These are phyloP conservation scores for Achatina immaculata DNA, from an alignment of 1,140 invertebrate genomes.

Conservation along the genomic window DNA sequence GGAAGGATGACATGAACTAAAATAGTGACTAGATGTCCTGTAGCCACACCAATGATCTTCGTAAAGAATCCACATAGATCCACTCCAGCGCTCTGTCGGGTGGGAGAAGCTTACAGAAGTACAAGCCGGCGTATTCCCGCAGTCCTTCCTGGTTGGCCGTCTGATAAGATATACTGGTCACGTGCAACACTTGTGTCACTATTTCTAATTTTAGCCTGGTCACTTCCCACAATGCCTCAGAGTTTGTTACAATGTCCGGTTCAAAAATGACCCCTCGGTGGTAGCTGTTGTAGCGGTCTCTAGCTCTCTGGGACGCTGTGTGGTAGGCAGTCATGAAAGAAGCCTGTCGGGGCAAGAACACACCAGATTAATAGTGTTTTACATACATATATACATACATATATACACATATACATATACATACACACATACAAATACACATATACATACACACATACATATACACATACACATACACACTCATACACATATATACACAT, in stretches of 20 bases:
- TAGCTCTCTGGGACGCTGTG: constrained; percentile 34
- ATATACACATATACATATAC: constrained; percentile 6
- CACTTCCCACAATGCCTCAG: constrained; percentile 35
- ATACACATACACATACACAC: neutral
- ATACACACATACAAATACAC: neutral
- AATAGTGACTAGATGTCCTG: too few relatives aligned
- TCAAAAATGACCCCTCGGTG: constrained; percentile 39
- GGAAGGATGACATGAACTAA: too few relatives aligned
- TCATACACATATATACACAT: neutral
- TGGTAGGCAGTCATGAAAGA: constrained; percentile 45
- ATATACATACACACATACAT: constrained; percentile 5
- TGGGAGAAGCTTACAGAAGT: constrained; percentile 43
- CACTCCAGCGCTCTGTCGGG: constrained; percentile 43
- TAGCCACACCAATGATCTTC: neutral
- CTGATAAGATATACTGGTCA: constrained; percentile 39
- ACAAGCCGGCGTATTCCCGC: constrained; percentile 27
- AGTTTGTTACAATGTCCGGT: constrained; percentile 38
- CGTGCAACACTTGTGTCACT: constrained; percentile 30
- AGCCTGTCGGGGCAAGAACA: constrained; percentile 22
- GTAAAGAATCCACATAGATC: constrained; percentile 47
- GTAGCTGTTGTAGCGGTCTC: constrained; percentile 29
- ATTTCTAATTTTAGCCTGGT: constrained; percentile 35
- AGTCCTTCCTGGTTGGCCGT: constrained; percentile 27
- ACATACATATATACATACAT: neutral
- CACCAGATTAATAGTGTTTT: neutral